phyloP scores from a whole-genome alignment of 30 jellyfish, hydroid and myxozoan species.

The Clytia hemisphaerica region DNA sequence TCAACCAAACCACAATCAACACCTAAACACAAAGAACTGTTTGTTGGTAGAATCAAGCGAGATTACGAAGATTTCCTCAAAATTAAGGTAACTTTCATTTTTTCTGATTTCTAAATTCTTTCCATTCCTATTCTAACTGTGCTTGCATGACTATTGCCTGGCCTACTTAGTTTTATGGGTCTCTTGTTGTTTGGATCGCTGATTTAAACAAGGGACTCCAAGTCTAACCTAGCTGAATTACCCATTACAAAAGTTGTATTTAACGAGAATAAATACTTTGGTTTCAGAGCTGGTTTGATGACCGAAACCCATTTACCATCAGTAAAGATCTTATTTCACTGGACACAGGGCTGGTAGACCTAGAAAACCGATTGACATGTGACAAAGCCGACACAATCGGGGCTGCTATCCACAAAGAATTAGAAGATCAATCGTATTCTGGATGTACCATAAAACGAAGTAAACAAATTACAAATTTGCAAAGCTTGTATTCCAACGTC shows the following conservation, averaged over 20 bases:
- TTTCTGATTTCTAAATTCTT: too few relatives aligned
- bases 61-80: constrained; percentile 17
- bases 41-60: constrained; percentile 16
- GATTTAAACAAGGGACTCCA: too few relatives aligned
- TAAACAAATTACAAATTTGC: constrained; percentile 2
- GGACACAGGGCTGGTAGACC: constrained; percentile 22
- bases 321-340: constrained; percentile 21
- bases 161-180: too few relatives aligned
- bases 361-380: constrained; percentile 9
- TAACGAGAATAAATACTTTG: too few relatives aligned
- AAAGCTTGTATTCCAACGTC: constrained; percentile 18
- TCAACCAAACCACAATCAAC: background rate
- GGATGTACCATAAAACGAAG: constrained; percentile 16
- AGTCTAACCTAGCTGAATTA: too few relatives aligned
- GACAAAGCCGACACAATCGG: constrained; percentile 23
- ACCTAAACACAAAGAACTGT: constrained; percentile 1
- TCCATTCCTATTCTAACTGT: too few relatives aligned
- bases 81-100: too few relatives aligned
- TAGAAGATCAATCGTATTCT: constrained; percentile 11
- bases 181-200: too few relatives aligned
- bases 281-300: constrained; percentile 18
- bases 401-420: constrained; percentile 16
- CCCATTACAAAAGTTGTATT: too few relatives aligned
- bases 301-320: constrained; percentile 11
- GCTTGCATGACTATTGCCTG: too few relatives aligned